These are phyloP conservation scores for Mycalesis mineus DNA, from an alignment of 2,888 invertebrate species.

Conservation along the genomic window DNA sequence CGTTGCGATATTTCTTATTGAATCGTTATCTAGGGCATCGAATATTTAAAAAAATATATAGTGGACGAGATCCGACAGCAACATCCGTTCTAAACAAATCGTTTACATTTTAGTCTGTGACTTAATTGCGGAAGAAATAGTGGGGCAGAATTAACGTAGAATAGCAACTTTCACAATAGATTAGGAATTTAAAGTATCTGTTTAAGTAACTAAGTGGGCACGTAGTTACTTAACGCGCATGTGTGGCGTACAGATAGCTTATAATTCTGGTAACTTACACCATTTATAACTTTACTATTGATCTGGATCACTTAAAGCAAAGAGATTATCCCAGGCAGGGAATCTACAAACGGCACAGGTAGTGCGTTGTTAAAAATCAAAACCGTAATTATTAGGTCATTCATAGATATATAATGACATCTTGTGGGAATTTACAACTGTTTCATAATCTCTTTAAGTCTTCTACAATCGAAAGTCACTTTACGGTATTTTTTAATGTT, in stretches of 20 bases:
- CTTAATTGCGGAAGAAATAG: slow-evolving; percentile 5
- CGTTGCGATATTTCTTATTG: background rate
- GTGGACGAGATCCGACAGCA: background rate
- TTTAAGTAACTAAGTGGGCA: background rate
- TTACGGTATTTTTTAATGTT: too few species aligned
- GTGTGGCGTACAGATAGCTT: background rate
- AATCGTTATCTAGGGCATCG: background rate
- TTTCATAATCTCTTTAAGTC: too few species aligned
- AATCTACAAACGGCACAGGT: too few species aligned
- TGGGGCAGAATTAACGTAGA: background rate
- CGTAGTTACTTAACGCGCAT: background rate
- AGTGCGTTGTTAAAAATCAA: too few species aligned
- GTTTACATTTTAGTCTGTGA: background rate
- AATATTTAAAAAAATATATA: background rate
- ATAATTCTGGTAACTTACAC: background rate
- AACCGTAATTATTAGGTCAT: too few species aligned
- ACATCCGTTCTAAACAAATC: slow-evolving; percentile 1
- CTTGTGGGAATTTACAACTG: too few species aligned
- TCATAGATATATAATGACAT: too few species aligned
- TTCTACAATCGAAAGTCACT: too few species aligned
- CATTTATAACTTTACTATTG: background rate
- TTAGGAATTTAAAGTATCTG: background rate
- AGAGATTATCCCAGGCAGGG: too few species aligned
- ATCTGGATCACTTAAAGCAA: too few species aligned
- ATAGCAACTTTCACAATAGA: slow-evolving; percentile 3